Percentiles rank a stretch among this genome's conserved stretches.
phyloP scores from a whole-genome alignment of 2,888 invertebrate genomes.

The Ellobium chinense region DNA sequence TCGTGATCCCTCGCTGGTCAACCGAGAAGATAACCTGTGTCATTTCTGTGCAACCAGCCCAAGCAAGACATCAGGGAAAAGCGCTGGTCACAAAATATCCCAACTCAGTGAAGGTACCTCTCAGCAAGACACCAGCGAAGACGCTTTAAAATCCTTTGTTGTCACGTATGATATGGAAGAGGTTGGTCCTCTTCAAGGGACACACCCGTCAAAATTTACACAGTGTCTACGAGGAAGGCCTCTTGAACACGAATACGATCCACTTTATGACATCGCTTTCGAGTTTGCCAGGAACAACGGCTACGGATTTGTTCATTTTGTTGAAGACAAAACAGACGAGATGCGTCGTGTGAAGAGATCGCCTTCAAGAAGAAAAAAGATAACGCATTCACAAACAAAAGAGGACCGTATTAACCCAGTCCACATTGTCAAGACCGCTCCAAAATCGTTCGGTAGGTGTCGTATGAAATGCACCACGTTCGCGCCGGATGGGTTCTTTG shows the following conservation, averaged over 20 bases:
- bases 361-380: neutral
- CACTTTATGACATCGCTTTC: slow-evolving; percentile 10
- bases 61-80: neutral
- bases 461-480: neutral
- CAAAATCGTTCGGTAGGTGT: neutral
- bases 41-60: neutral
- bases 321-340: neutral
- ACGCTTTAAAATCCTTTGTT: neutral
- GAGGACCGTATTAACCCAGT: slow-evolving; percentile 14
- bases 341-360: neutral
- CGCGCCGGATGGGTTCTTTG: neutral
- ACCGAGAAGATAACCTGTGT: neutral
- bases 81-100: too few species aligned
- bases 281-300: slow-evolving; percentile 13
- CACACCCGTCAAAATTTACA: neutral
- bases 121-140: too few species aligned
- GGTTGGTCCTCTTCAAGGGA: neutral
- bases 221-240: neutral
- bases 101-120: too few species aligned
- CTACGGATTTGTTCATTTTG: slow-evolving; percentile 27
- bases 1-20: too few species aligned
- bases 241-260: neutral
- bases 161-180: neutral
- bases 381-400: neutral
- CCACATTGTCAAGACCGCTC: neutral